Evolutionary conservation across 2,888 invertebrate species (phyloP).

Genomic region (Standfussiana lucernea): DNA sequence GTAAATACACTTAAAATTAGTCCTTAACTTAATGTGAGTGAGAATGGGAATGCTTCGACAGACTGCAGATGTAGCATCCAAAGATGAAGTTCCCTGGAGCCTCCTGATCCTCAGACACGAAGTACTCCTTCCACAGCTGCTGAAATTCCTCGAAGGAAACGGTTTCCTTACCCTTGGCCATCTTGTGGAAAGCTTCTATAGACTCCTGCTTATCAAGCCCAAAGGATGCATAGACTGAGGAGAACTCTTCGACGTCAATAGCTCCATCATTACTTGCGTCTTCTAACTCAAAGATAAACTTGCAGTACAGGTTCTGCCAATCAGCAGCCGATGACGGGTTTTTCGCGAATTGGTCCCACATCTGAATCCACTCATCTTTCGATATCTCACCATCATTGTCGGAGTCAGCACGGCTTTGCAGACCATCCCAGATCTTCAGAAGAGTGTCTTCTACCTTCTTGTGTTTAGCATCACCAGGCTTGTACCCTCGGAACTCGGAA

Average conservation of each 20-base stretch:
- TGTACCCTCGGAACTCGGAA: conserved; percentile 94
- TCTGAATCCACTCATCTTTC: conserved; percentile 96
- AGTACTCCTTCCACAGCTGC: conserved; percentile 96
- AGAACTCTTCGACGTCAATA: conserved; percentile 96
- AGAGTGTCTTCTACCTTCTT: conserved; percentile 93
- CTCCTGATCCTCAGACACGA: conserved; percentile 94
- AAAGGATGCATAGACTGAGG: conserved; percentile 94
- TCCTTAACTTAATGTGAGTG: conserved; percentile 56
- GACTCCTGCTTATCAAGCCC: conserved; percentile 94
- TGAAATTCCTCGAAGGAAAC: conserved; percentile 95
- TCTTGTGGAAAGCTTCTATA: conserved; percentile 94
- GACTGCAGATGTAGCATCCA: conserved; percentile 73
- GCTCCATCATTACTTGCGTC: conserved; percentile 94
- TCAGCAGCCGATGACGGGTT: conserved; percentile 93
- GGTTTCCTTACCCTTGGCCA: conserved; percentile 93
- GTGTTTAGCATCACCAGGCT: conserved; percentile 93
- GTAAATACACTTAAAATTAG: conserved; percentile 6
- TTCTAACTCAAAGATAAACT: conserved; percentile 96
- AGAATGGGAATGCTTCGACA: conserved; percentile 67
- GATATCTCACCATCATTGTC: conserved; percentile 96
- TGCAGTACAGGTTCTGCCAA: conserved; percentile 96
- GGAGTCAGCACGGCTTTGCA: conserved; percentile 95
- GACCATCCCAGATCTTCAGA: conserved; percentile 95
- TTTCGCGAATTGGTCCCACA: conserved; percentile 96
- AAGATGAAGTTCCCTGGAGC: conserved; percentile 97